Evolutionary conservation across 1,140 invertebrate genomes (phyloP).

Genomic region (Leptestheria dahalacensis): DNA sequence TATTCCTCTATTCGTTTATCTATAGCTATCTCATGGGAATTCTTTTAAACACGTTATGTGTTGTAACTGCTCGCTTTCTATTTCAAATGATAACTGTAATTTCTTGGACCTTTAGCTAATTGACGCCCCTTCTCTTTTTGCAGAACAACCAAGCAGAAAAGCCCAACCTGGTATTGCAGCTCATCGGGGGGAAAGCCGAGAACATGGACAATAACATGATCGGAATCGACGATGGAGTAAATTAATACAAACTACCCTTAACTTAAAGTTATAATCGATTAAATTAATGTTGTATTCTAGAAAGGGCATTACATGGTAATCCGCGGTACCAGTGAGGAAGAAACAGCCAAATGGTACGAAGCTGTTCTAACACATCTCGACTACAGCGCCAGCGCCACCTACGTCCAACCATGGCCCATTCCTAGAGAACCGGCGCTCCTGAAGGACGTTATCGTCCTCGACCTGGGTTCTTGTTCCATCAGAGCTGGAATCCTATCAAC

Average conservation of each 20-base stretch:
- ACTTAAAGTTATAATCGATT: neutral
- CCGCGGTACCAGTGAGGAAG: conserved; percentile 30
- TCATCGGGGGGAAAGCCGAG: conserved; percentile 38
- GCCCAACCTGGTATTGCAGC: conserved; percentile 30
- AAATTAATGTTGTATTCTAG: conserved; percentile 21
- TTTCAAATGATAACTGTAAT: too few species aligned
- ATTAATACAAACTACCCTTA: conserved; percentile 12
- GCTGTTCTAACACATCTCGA: conserved; percentile 39
- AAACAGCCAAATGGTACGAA: conserved; percentile 35
- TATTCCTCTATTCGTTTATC: too few species aligned
- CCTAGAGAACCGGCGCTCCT: conserved; percentile 27
- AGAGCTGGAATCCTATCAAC: conserved; percentile 40
- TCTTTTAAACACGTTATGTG: too few species aligned
- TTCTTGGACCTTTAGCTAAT: too few species aligned
- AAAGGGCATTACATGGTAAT: conserved; percentile 39
- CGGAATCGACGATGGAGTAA: conserved; percentile 39
- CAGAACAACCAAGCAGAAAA: conserved; percentile 33
- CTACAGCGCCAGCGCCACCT: conserved; percentile 27
- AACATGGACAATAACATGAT: conserved; percentile 35
- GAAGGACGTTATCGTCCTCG: conserved; percentile 34
- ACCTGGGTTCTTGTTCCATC: conserved; percentile 41
- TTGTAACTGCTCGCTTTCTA: too few species aligned
- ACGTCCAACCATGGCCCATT: conserved; percentile 33
- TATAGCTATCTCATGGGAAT: too few species aligned
- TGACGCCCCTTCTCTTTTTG: too few species aligned